Evolutionary conservation across 2,888 invertebrate genomes (phyloP).

Genomic region (Bembecia ichneumoniformis): DNA sequence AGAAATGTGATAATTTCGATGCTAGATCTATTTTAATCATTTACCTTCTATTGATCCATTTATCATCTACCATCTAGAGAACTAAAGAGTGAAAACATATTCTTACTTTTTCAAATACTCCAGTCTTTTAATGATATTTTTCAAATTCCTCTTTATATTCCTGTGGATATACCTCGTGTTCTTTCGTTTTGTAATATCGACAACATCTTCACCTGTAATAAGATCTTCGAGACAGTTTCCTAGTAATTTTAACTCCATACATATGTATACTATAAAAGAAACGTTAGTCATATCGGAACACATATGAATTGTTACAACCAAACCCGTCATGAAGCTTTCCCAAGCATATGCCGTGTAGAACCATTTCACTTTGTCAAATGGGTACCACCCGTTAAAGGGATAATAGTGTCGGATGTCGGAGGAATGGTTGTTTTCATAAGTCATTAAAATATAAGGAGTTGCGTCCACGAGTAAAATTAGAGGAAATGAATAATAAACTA

Average conservation of each 20-base stretch:
- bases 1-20: no score
- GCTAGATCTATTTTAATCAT: no score
- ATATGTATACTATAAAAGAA: conserved; percentile 35
- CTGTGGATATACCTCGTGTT: conserved; percentile 19
- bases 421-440: conserved; percentile 25
- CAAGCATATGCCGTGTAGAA: conserved; percentile 43
- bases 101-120: conserved; percentile 34
- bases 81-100: no score
- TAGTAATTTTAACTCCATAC: conserved; percentile 49
- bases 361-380: conserved; percentile 50
- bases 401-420: conserved; percentile 32
- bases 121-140: conserved; percentile 34
- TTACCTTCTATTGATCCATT: no score
- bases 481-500: conserved; percentile 31
- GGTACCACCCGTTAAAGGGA: conserved; percentile 58
- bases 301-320: conserved; percentile 36
- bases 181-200: conserved; percentile 16
- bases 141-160: conserved; percentile 29
- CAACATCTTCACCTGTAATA: conserved; percentile 27
- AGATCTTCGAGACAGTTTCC: conserved; percentile 32
- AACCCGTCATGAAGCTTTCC: conserved; percentile 46
- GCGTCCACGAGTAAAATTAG: conserved; percentile 33
- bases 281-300: conserved; percentile 41
- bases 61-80: no score
- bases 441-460: conserved; percentile 48